Percentiles rank a stretch among this genome's conserved stretches.
phyloP scores from a whole-genome alignment of 2,113 vertebrate species.

The Mungos mungo region DNA sequence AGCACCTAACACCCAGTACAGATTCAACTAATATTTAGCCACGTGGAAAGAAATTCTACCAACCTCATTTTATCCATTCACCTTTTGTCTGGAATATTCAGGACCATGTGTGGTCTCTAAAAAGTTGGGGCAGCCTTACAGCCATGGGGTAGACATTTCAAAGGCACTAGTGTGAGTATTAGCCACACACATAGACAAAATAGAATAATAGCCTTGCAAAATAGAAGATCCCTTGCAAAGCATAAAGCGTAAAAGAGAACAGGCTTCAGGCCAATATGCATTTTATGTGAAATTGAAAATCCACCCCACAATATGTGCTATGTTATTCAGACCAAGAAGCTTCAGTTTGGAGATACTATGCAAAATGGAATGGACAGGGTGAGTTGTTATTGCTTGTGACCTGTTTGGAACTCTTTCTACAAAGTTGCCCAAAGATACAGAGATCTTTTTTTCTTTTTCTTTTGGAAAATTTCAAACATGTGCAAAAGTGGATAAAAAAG shows the following conservation, averaged over 20 bases:
- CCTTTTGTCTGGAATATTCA: constrained; percentile 6
- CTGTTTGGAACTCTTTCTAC: neutral
- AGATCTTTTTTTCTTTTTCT: neutral
- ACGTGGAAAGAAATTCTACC: neutral
- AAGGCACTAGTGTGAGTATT: neutral
- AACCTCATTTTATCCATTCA: neutral
- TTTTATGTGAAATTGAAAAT: constrained; percentile 51
- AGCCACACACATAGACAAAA: neutral
- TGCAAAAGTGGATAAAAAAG: neutral
- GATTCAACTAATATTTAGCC: constrained; percentile 4
- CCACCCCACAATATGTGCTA: constrained; percentile 4
- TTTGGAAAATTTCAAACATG: neutral
- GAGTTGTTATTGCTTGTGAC: neutral
- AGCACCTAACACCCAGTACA: neutral
- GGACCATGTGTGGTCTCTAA: neutral
- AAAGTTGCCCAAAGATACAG: neutral
- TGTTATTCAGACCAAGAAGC: neutral
- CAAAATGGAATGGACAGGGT: neutral
- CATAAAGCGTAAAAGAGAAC: neutral
- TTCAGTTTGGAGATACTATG: neutral
- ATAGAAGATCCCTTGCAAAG: neutral
- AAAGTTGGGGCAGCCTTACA: neutral
- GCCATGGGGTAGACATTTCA: constrained; percentile 18
- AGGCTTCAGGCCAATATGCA: neutral
- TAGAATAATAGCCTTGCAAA: neutral